Conservation (phyloP, 2,797 vertebrate genomes). For the Molossus alvarezi region DNA sequence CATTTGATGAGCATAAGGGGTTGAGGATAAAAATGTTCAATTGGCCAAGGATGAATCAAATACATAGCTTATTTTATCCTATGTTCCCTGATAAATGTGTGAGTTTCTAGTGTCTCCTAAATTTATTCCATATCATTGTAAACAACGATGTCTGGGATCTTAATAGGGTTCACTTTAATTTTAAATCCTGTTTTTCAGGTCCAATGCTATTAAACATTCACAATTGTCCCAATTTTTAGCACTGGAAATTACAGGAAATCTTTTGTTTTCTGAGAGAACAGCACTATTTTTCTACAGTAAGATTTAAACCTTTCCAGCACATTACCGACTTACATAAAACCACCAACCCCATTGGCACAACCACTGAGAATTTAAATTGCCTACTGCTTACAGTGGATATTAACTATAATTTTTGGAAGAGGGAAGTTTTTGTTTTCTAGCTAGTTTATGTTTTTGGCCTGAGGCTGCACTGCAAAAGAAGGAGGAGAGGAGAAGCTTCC, state of each 20-base stretch:
- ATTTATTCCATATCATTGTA: background rate
- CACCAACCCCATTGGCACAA: background rate
- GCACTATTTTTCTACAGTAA: slow-evolving; percentile 3
- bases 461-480: background rate
- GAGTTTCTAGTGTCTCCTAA: background rate
- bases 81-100: background rate
- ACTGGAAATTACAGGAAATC: background rate
- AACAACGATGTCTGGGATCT: background rate
- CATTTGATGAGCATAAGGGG: background rate
- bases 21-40: slow-evolving; percentile 2
- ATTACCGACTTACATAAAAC: slow-evolving; percentile 34
- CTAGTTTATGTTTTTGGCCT: slow-evolving; percentile 25
- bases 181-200: slow-evolving; percentile 39
- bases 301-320: slow-evolving; percentile 10
- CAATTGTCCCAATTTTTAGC: background rate
- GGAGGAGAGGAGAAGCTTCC: background rate
- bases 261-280: slow-evolving; percentile 48
- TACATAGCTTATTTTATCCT: background rate
- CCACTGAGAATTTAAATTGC: slow-evolving; percentile 49
- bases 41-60: background rate
- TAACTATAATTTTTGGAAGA: slow-evolving; percentile 52
- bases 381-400: background rate
- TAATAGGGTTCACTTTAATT: background rate
- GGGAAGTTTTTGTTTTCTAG: background rate
- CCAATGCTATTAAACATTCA: background rate